These are phyloP conservation scores for Zaprionus davidi DNA, from an alignment of 1,140 invertebrate species.

Conservation along the genomic window DNA sequence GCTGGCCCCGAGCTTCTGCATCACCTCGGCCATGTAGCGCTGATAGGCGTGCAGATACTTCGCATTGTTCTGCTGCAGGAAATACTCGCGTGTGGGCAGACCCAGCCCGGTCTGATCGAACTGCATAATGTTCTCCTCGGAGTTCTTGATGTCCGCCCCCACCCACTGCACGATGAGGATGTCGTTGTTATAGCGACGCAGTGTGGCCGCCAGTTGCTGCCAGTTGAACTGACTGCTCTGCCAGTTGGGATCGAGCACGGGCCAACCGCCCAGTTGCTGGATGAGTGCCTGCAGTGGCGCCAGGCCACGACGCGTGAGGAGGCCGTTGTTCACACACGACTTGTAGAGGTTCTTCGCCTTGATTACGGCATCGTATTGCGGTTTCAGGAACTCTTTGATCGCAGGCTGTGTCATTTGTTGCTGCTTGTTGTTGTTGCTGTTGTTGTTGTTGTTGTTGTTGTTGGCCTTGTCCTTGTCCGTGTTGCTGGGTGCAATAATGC, in stretches of 20 bases:
- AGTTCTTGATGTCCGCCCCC: constrained; percentile 94
- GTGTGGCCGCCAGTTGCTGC: constrained; percentile 89
- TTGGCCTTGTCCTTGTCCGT: constrained; percentile 33
- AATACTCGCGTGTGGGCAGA: constrained; percentile 94
- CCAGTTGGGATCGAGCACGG: constrained; percentile 89
- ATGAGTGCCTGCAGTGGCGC: constrained; percentile 90
- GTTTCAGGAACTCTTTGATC: constrained; percentile 35
- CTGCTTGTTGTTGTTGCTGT: constrained; percentile 12
- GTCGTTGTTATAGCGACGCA: constrained; percentile 93
- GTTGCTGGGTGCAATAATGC: neutral
- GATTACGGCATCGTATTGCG: constrained; percentile 86
- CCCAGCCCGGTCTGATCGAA: constrained; percentile 95
- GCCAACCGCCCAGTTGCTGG: constrained; percentile 93
- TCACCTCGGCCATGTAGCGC: constrained; percentile 90
- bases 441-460: constrained; percentile 20
- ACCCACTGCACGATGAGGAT: constrained; percentile 92
- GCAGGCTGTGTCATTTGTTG: neutral
- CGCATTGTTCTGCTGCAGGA: constrained; percentile 88
- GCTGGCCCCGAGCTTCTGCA: constrained; percentile 88
- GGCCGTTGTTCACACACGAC: constrained; percentile 93
- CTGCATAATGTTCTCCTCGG: constrained; percentile 93
- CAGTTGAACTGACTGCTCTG: constrained; percentile 89
- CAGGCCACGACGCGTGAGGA: constrained; percentile 88
- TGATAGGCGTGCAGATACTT: constrained; percentile 92
- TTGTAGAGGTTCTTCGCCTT: constrained; percentile 93